Conservation (phyloP, 2,888 invertebrate species). For the Rhopalosiphum nymphaeae region DNA sequence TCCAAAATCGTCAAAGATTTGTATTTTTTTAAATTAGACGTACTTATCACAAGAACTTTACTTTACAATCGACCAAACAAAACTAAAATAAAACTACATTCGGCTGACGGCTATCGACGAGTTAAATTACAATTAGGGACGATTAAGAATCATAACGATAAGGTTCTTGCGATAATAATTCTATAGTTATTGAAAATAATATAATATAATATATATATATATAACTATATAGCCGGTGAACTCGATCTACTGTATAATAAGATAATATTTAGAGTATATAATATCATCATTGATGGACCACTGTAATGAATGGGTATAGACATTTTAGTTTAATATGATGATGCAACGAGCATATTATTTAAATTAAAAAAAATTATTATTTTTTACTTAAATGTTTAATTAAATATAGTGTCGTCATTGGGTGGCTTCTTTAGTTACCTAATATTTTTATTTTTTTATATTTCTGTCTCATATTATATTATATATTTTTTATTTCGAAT, state of each 20-base stretch:
- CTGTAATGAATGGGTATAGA: neutral
- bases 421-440: no score
- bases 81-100: constrained; percentile 40
- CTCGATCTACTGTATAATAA: neutral
- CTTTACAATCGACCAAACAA: constrained; percentile 4
- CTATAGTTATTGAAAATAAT: constrained; percentile 5
- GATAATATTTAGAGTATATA: neutral
- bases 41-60: neutral
- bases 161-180: constrained; percentile 26
- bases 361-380: no score
- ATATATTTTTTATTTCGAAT: no score
- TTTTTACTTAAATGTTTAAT: no score
- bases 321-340: neutral
- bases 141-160: neutral
- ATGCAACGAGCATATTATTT: neutral
- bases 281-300: neutral
- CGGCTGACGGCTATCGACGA: constrained; percentile 6
- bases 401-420: no score
- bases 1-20: constrained; percentile 12
- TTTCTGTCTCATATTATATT: no score
- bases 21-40: neutral
- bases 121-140: constrained; percentile 15
- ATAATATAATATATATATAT: neutral
- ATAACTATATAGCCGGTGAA: neutral
- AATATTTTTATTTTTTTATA: no score